Evolutionary conservation across 2,113 vertebrate genomes (phyloP).

Genomic region (Stomatorhinus ivindoensis): DNA sequence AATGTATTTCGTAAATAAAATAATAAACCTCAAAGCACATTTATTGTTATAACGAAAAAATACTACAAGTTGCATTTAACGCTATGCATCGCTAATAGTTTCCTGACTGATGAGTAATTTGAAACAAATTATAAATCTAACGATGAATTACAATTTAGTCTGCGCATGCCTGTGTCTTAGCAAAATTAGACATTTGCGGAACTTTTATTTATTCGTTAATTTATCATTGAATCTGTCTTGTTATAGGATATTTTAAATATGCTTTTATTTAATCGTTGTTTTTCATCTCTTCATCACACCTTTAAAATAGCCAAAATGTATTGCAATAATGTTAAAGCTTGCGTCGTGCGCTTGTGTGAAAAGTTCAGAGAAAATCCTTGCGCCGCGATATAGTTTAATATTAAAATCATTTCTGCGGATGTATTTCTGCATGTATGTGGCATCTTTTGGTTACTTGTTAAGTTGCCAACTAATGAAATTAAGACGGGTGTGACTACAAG

Average conservation of each 20-base stretch:
- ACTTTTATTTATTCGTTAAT: neutral
- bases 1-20: neutral
- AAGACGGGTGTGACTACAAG: neutral
- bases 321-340: neutral
- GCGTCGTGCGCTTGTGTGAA: neutral
- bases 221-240: neutral
- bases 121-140: neutral
- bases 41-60: neutral
- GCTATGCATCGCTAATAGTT: neutral
- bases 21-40: neutral
- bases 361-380: neutral
- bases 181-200: neutral
- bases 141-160: neutral
- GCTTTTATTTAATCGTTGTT: neutral
- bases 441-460: neutral
- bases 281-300: neutral
- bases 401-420: neutral
- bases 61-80: neutral
- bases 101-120: neutral
- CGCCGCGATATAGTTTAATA: neutral
- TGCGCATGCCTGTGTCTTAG: neutral
- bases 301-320: neutral
- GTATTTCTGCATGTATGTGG: neutral
- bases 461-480: neutral
- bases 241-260: neutral